Evolutionary conservation across 2,113 vertebrate genomes (phyloP).

Genomic region (Coracopsis vasa): DNA sequence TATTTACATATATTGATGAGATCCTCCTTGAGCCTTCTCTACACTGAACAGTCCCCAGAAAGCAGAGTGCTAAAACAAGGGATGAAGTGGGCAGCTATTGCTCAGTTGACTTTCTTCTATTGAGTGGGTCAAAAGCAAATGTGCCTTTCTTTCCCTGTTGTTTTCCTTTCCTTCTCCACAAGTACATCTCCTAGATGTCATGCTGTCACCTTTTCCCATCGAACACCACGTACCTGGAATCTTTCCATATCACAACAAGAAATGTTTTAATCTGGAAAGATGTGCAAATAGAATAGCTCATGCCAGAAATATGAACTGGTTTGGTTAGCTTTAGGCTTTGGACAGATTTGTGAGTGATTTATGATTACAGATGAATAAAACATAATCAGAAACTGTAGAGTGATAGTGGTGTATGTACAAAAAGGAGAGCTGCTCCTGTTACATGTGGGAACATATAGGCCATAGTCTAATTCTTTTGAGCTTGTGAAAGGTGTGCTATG

Average conservation of each 20-base stretch:
- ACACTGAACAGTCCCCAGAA: neutral
- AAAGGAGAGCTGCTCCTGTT: neutral
- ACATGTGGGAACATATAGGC: neutral
- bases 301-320: constrained; percentile 9
- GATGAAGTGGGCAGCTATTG: neutral
- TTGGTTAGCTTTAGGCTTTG: neutral
- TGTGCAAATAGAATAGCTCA: neutral
- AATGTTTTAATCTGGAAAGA: neutral
- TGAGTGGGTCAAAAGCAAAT: neutral
- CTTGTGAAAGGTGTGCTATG: constrained; percentile 6
- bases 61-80: neutral
- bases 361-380: neutral
- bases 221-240: neutral
- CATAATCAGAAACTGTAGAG: constrained; percentile 44
- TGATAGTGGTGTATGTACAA: neutral
- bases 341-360: neutral
- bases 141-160: neutral
- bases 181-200: neutral
- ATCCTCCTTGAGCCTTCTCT: neutral
- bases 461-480: neutral
- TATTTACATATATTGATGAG: neutral
- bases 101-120: neutral
- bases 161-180: neutral
- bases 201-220: neutral
- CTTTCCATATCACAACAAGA: neutral